Evolutionary conservation across 1,140 invertebrate species (phyloP), one percentile per base, ranked within the genome.

Genomic region (Drosophila sp.): DNA sequence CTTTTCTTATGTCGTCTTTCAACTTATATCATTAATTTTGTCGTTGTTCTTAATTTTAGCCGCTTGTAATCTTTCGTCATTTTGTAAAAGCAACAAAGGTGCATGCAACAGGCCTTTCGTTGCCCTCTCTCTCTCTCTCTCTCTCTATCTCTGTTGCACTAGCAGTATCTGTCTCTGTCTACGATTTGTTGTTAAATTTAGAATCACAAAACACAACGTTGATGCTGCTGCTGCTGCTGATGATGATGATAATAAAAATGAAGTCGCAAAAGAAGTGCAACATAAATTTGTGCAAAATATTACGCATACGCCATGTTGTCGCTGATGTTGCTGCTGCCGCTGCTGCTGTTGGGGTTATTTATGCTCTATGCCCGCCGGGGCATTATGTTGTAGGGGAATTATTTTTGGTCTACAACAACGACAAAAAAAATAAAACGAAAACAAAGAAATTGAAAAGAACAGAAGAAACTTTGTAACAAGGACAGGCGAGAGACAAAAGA

Each of bases 271-370:
- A 80, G 80, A 89, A 90, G 80, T 89, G 85, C 84, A 89, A 90
- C 84, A 89, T 84, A 84, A 90, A 87, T 89, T 84, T 84, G 33
- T 60, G 65, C 80, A 89, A 73, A 79, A 89, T 89, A 80, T 87
- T 84, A 83, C 84, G 74, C 80, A 87, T 87, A 87, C 84, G 84
- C 80, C 80, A 73, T 87, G 70, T 35, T 71, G 44, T 50, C 44
- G 44, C 44, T 50, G 7, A 66, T 76, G 77, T 80, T 79, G 71
- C 60, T 57, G 38, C 40, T 61, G 33, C 40, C 57, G 33, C 25
- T 69, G 70, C 66, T 40, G 44, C 76, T 73, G 66, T 77, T 79
- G 76, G 82, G 54, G 73, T 76, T 76, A 76, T 76, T 76, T 76
- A 76, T 76, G 73, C 73, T 66, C 73, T 76, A 76, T 76, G 73